Base-by-base conservation (phyloP, 2,888 invertebrate genomes). In the Phyto melanocephala region DNA sequence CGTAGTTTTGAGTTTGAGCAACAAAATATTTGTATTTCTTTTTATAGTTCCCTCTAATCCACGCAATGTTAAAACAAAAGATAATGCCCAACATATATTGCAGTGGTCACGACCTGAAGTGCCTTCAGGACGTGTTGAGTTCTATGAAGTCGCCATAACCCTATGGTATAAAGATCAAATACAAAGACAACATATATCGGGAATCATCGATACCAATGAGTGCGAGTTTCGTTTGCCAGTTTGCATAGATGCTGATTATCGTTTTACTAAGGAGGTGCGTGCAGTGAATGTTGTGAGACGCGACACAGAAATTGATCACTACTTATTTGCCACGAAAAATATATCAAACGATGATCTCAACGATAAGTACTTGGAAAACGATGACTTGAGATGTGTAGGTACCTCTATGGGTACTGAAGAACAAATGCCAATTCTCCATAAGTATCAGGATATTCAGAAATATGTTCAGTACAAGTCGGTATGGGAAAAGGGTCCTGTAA, bases 61-160 rank as follows among this genome's bases (percentile, higher is more conserved):
- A 17, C 84, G 82, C 10, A 72, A 85, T 28, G 58, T 85, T 13
- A 84, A 76, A 10, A 76, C 76, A 2, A 76, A 65, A 40, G 72
- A 80, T 13, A 83, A 77, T 6, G 67, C 82, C 15, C 70, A 71
- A 20, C 76, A 85, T n/a, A 74, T 85, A 8, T 74, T 87, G 17
- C 72, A 86, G 50, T 94, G 94, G 94, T 88, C 91, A 1, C 87
- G 86, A 47, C 94, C 94, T n/a, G 86, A 86, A 20, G 87, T 90
- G 54, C 90, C 92, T 28, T 93, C 93, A 13, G 94, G 94, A 4
- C 92, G 92, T n/a, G 88, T 93, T 1, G 92, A 93, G 85, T 89
- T 89, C 35, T 94, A 93, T 87, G 92, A 94, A 89, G 90, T 94
- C 6, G 80, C 83, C 15, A 84, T 87, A 6, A 86, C 78, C 45